Conservation (phyloP, 1,140 invertebrate species). For the Marisa cornuarietis region DNA sequence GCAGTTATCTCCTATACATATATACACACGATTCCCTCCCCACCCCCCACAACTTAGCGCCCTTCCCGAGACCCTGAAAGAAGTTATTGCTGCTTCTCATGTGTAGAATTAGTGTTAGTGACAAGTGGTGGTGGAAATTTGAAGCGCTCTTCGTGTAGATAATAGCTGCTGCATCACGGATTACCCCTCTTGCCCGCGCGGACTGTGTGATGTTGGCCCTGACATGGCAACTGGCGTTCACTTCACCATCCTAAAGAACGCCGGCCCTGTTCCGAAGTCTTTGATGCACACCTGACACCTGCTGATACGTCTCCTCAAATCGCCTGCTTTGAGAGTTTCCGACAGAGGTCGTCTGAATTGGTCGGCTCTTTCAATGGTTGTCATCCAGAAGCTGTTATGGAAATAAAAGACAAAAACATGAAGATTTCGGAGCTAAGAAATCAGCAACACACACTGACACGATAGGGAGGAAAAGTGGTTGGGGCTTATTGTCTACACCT, state of each 20-base stretch:
- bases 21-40: too few species aligned
- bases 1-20: too few species aligned
- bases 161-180: too few species aligned
- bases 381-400: constrained; percentile 90
- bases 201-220: neutral
- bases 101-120: neutral
- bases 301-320: constrained; percentile 83
- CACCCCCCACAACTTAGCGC: too few species aligned
- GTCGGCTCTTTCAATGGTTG: constrained; percentile 83
- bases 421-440: neutral
- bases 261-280: constrained; percentile 23
- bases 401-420: constrained; percentile 17
- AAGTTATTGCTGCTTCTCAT: neutral
- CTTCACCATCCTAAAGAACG: constrained; percentile 33
- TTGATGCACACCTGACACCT: constrained; percentile 94
- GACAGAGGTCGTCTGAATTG: constrained; percentile 84
- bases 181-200: neutral
- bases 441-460: neutral
- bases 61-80: too few species aligned
- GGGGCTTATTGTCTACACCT: neutral
- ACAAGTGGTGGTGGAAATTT: neutral
- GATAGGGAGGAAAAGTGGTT: too few species aligned
- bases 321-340: constrained; percentile 94
- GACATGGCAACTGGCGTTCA: neutral
- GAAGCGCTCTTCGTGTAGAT: neutral